Percentiles rank a stretch among this genome's conserved stretches.
Conservation (phyloP, 2,113 vertebrate species). For the Puntigrus tetrazona region DNA sequence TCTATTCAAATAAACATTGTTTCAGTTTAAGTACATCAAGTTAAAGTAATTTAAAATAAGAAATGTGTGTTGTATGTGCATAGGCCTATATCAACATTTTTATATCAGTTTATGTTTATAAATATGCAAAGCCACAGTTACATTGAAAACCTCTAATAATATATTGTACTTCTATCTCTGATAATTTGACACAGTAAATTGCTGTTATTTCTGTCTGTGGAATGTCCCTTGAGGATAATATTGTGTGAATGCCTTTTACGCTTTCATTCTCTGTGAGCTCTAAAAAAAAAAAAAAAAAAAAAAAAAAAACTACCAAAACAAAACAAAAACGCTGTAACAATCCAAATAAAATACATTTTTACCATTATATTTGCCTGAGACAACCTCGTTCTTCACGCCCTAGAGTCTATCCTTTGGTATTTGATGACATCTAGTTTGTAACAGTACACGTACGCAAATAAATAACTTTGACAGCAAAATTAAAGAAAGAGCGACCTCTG, state of each 20-base stretch:
- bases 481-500: not conserved
- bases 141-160: not conserved
- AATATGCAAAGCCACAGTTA: not conserved
- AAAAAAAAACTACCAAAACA: too few relatives aligned
- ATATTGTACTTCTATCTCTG: not conserved
- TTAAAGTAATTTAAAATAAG: too few relatives aligned
- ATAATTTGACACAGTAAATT: not conserved
- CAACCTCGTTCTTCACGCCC: not conserved
- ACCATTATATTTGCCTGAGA: not conserved
- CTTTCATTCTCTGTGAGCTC: constrained; percentile 13
- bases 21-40: not conserved
- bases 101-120: too few relatives aligned
- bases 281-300: not conserved
- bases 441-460: not conserved
- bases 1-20: too few relatives aligned
- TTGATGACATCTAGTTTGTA: not conserved
- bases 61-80: not conserved
- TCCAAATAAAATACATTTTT: constrained; percentile 3
- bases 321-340: too few relatives aligned
- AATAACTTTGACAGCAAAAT: not conserved
- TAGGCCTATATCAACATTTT: too few relatives aligned
- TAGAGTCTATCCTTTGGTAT: not conserved
- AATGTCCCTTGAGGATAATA: constrained; percentile 1
- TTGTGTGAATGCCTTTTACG: constrained; percentile 2
- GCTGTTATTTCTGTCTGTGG: constrained; percentile 29